Conservation (phyloP, 1,140 invertebrate genomes). For the Drosophila novamexicana region DNA sequence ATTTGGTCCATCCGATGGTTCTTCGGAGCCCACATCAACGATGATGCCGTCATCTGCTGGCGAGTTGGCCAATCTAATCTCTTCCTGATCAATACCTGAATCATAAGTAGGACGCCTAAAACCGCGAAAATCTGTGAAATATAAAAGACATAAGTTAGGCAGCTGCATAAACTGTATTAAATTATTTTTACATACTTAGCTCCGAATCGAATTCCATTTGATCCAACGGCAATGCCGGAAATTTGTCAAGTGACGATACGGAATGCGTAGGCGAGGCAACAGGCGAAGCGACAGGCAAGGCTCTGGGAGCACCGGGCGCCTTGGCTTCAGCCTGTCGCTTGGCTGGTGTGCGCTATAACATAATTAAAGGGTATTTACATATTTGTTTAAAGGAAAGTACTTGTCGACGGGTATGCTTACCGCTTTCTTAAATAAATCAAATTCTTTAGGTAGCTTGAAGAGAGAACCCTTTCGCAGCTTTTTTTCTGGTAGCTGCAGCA, state of each 20-base stretch:
- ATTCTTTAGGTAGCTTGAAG: conserved; percentile 50
- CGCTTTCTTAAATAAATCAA: conserved; percentile 43
- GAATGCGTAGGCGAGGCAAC: neutral
- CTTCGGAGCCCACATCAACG: conserved; percentile 7
- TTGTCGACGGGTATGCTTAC: conserved; percentile 25
- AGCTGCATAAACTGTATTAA: neutral
- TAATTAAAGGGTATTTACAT: neutral
- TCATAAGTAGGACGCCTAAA: conserved; percentile 56
- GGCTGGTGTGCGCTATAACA: conserved; percentile 33
- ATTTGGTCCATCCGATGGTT: neutral
- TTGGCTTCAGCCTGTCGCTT: conserved; percentile 20
- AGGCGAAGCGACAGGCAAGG: neutral
- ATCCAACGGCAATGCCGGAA: neutral
- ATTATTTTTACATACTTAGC: conserved; percentile 31
- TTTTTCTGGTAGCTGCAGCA: conserved; percentile 37
- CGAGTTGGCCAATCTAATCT: conserved; percentile 17
- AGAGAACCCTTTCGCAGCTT: conserved; percentile 21
- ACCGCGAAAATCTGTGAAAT: conserved; percentile 51
- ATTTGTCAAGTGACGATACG: neutral
- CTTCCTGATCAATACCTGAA: conserved; percentile 59
- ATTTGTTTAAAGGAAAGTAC: neutral
- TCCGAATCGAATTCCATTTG: conserved; percentile 56
- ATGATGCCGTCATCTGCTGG: conserved; percentile 19
- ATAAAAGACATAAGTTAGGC: neutral
- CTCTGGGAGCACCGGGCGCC: neutral